Evolutionary conservation across 2,113 vertebrate species (phyloP), one percentile per base, ranked within the genome.

Genomic region (Pygoscelis adeliae): DNA sequence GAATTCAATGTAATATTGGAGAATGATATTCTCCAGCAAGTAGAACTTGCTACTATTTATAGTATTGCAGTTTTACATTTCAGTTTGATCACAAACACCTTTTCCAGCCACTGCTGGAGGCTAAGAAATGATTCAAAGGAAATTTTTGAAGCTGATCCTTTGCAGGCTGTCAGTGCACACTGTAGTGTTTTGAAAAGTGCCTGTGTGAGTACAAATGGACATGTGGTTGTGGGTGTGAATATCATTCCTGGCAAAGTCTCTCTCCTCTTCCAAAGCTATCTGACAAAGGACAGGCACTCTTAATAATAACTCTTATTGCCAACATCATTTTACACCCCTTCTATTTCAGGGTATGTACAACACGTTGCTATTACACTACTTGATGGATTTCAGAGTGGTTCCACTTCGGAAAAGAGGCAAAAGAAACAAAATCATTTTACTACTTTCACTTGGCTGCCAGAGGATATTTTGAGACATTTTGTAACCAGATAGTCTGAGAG

Each of bases 71-170:
- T 59, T 94, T 61, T 85, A 65, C 34, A 72, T 85, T 91, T 91
- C 61, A 65, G 40, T 87, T 94, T 93, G 74, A 93, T 91, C 90
- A 89, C 81, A 94, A 85, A 61, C 66, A 83, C 87, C 66, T 91
- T 76, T 85, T 70, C 70, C 74, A 92, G 66, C 53, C 87, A 66
- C 30, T 83, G 46, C 92, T 92, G 55, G 49, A 94, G 53, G 90
- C 71, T 92, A 76, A 83, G 47, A 89, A 92, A 83, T 91, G 7
- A 87, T 44, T 86, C 15, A 87, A 87, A 84, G 44, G 27, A 81
- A 80, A 49, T 42, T 89, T 78, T 77, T 83, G 52, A 92, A 83
- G 87, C 34, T 63, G 84, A 90, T 87, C 47, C 26, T 90, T 85
- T 88, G 67, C 59, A 88, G 62, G 42, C 71, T 93, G 77, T 91